Evolutionary conservation across 2,888 invertebrate genomes (phyloP).

Genomic region (Tipula unca): DNA sequence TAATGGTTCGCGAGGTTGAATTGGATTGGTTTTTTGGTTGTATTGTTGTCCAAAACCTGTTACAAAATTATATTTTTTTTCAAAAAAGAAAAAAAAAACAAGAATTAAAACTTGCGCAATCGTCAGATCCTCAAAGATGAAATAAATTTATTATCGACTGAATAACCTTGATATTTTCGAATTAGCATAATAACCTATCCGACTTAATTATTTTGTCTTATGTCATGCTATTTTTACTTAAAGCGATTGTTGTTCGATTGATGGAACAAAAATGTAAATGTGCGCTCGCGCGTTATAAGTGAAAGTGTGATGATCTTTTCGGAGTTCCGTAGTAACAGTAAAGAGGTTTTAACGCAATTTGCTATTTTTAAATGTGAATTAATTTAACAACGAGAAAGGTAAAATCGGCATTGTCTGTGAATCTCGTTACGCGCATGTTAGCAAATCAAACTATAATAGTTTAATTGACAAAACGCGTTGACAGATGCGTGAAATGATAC

Average conservation of each 20-base stretch:
- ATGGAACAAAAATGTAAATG: too few species aligned
- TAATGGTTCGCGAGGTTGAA: not conserved
- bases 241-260: not conserved
- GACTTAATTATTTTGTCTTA: not conserved
- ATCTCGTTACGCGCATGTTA: not conserved
- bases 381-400: not conserved
- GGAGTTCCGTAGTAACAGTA: not conserved
- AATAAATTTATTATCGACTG: not conserved
- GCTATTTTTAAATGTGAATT: not conserved
- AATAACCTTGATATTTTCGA: not conserved
- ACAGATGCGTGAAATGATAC: too few species aligned
- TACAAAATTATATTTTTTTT: not conserved
- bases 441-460: too few species aligned
- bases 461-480: too few species aligned
- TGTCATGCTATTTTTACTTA: not conserved
- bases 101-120: not conserved
- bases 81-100: not conserved
- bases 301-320: not conserved
- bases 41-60: constrained; percentile 16
- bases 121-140: not conserved
- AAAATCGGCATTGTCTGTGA: not conserved
- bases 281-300: too few species aligned
- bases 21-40: not conserved
- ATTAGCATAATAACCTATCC: not conserved
- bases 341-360: not conserved